These are phyloP conservation scores for Altica lythri DNA, from an alignment of 2,888 invertebrate genomes.

Conservation along the genomic window DNA sequence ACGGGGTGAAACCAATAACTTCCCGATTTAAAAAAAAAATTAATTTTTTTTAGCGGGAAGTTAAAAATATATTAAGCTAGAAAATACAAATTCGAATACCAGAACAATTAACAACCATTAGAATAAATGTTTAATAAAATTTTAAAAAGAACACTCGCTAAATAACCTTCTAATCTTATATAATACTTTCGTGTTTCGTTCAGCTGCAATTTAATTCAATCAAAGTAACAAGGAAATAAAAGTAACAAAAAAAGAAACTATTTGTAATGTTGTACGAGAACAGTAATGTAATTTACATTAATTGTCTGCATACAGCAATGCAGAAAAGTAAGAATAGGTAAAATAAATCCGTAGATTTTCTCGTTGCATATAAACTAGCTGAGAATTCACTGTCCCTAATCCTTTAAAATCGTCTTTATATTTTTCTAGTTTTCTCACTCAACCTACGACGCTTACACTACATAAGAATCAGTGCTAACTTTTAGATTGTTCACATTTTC, in stretches of 20 bases:
- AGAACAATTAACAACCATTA: too few species aligned
- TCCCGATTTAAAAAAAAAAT: too few species aligned
- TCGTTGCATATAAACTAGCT: background rate
- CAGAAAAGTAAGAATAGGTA: background rate
- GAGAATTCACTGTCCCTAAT: background rate
- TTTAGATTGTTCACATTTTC: constrained; percentile 15
- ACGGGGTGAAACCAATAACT: too few species aligned
- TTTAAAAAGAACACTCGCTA: too few species aligned
- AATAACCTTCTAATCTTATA: too few species aligned
- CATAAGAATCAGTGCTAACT: background rate
- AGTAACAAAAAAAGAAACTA: background rate
- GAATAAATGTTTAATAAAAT: too few species aligned
- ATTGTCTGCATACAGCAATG: background rate
- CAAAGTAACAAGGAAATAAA: too few species aligned
- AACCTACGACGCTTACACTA: background rate
- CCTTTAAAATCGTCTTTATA: background rate
- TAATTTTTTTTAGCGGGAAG: too few species aligned
- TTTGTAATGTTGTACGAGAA: background rate
- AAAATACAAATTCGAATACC: too few species aligned
- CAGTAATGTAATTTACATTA: background rate
- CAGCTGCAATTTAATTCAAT: too few species aligned
- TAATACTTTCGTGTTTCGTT: too few species aligned
- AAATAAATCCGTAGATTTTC: constrained; percentile 1
- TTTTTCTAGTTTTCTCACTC: background rate
- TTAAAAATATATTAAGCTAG: too few species aligned